phyloP scores from a whole-genome alignment of 2,113 vertebrate species.

The Pelobates fuscus region DNA sequence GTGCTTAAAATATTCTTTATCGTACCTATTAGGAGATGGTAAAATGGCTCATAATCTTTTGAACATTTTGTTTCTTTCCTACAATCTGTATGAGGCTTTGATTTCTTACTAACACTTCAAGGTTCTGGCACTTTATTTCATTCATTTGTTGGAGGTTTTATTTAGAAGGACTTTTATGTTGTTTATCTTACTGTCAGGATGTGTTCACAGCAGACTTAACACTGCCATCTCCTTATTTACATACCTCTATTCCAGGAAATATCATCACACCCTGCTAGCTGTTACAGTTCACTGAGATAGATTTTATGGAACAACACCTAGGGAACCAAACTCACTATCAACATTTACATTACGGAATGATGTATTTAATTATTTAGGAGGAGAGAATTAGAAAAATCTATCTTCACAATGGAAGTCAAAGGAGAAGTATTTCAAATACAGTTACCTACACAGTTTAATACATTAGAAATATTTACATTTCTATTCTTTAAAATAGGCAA shows the following conservation, averaged over 20 bases:
- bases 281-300: constrained; percentile 6
- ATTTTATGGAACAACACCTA: constrained; percentile 5
- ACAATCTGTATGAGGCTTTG: not conserved
- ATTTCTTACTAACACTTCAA: constrained; percentile 8
- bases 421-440: not conserved
- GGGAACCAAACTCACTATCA: constrained; percentile 2
- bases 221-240: constrained; percentile 10
- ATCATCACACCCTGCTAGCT: constrained; percentile 2
- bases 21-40: not conserved
- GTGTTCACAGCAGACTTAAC: constrained; percentile 8
- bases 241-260: constrained; percentile 10
- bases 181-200: constrained; percentile 15
- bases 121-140: not conserved
- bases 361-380: not conserved
- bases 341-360: constrained; percentile 5
- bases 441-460: no score
- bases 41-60: constrained; percentile 1
- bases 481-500: no score
- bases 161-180: constrained; percentile 16
- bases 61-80: not conserved
- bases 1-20: not conserved
- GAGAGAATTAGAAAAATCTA: not conserved
- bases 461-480: no score
- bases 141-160: constrained; percentile 9
- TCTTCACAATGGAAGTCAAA: not conserved